Percentiles rank a stretch among this genome's conserved stretches.
These are phyloP conservation scores for Anagyrus pseudococci DNA, from an alignment of 2,888 invertebrate species.

Conservation along the genomic window DNA sequence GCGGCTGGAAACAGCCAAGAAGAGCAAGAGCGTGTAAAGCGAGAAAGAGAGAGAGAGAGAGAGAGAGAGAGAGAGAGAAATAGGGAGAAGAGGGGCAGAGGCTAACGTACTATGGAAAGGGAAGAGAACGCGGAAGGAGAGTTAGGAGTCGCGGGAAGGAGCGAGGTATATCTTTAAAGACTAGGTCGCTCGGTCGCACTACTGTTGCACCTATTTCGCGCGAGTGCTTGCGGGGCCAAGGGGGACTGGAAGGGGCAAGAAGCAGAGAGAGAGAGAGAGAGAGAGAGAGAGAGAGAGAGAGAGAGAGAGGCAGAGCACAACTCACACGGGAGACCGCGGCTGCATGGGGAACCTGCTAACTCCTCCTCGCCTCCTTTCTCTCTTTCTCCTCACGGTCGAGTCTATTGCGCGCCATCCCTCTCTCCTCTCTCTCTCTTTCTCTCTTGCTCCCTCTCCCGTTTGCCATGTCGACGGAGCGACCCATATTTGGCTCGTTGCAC, in stretches of 20 bases:
- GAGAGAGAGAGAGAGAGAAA: slow-evolving; percentile 44
- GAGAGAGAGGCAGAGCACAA: too few species aligned
- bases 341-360: slow-evolving; percentile 29
- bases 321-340: too few species aligned
- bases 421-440: too few species aligned
- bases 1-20: slow-evolving; percentile 31
- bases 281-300: background rate
- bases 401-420: slow-evolving; percentile 18
- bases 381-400: slow-evolving; percentile 41
- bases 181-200: slow-evolving; percentile 61
- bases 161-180: slow-evolving; percentile 54
- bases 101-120: slow-evolving; percentile 55
- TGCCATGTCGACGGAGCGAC: slow-evolving; percentile 36
- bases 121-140: slow-evolving; percentile 45
- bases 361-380: slow-evolving; percentile 29
- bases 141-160: background rate
- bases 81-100: too few species aligned
- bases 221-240: slow-evolving; percentile 32
- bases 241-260: background rate
- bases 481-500: slow-evolving; percentile 46
- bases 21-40: slow-evolving; percentile 42
- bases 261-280: background rate
- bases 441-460: too few species aligned
- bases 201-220: slow-evolving; percentile 56
- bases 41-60: slow-evolving; percentile 11